Percentiles rank a stretch among this genome's conserved stretches.
phyloP scores from a whole-genome alignment of 2,797 vertebrate species.

The Sebastolobus alascanus region DNA sequence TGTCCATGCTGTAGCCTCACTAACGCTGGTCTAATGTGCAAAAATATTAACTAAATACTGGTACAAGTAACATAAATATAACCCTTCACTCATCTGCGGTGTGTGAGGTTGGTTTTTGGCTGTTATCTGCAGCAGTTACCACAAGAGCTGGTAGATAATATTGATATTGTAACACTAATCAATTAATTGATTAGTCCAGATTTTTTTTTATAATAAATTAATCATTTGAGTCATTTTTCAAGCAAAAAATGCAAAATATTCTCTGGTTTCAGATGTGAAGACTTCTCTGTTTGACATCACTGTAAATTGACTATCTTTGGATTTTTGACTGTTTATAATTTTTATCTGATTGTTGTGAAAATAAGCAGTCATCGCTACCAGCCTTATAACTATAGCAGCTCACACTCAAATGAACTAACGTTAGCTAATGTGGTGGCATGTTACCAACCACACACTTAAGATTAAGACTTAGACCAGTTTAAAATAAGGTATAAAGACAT shows the following conservation, averaged over 20 bases:
- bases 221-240: not conserved
- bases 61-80: not conserved
- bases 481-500: too few relatives aligned
- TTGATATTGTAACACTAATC: not conserved
- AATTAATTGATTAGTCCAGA: not conserved
- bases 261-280: not conserved
- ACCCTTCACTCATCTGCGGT: not conserved
- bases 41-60: not conserved
- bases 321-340: not conserved
- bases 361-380: not conserved
- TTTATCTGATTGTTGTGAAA: not conserved
- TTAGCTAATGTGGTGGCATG: not conserved
- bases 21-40: not conserved
- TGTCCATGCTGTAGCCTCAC: not conserved
- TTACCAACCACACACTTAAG: not conserved
- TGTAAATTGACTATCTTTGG: not conserved
- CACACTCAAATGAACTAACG: not conserved
- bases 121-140: not conserved
- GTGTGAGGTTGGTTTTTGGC: not conserved
- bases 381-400: not conserved
- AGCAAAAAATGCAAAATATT: accelerated
- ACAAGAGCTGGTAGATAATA: not conserved
- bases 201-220: not conserved
- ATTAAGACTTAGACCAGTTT: too few relatives aligned
- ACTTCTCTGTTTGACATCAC: too few relatives aligned